Evolutionary conservation across 2,888 invertebrate genomes (phyloP).

Genomic region (Drosophila atroscutellata): DNA sequence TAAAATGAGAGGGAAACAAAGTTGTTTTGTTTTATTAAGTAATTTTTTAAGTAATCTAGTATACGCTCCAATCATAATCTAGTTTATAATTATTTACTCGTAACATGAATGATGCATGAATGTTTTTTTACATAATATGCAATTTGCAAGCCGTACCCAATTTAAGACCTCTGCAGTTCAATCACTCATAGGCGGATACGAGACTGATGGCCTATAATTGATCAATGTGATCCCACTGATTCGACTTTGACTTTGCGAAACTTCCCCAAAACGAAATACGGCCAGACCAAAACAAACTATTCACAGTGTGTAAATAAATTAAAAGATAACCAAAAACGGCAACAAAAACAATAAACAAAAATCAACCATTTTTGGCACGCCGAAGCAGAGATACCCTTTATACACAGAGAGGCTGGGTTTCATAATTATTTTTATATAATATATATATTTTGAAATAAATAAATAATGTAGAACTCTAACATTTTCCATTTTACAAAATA

Average conservation of each 20-base stretch:
- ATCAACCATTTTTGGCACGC: neutral
- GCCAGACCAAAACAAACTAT: slow-evolving; percentile 22
- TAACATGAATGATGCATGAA: neutral
- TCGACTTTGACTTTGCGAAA: slow-evolving; percentile 64
- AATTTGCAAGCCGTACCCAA: neutral
- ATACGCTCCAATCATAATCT: too few species aligned
- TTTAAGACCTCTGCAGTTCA: slow-evolving; percentile 31
- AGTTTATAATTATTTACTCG: too few species aligned
- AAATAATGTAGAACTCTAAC: neutral
- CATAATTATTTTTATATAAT: neutral
- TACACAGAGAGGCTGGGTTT: neutral
- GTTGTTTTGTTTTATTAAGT: neutral
- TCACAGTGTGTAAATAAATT: slow-evolving; percentile 48
- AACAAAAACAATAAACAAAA: slow-evolving; percentile 11
- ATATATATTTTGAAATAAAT: neutral
- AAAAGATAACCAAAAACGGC: slow-evolving; percentile 20
- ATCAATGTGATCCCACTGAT: slow-evolving; percentile 47
- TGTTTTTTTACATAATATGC: neutral
- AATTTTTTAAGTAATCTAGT: too few species aligned
- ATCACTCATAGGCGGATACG: slow-evolving; percentile 50
- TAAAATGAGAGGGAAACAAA: slow-evolving; percentile 5
- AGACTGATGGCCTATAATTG: slow-evolving; percentile 42
- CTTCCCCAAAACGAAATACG: slow-evolving; percentile 28
- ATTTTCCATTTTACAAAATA: too few species aligned
- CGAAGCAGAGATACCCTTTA: neutral